Base-by-base conservation (phyloP, 2,797 vertebrate genomes). In the Pipistrellus kuhlii region DNA sequence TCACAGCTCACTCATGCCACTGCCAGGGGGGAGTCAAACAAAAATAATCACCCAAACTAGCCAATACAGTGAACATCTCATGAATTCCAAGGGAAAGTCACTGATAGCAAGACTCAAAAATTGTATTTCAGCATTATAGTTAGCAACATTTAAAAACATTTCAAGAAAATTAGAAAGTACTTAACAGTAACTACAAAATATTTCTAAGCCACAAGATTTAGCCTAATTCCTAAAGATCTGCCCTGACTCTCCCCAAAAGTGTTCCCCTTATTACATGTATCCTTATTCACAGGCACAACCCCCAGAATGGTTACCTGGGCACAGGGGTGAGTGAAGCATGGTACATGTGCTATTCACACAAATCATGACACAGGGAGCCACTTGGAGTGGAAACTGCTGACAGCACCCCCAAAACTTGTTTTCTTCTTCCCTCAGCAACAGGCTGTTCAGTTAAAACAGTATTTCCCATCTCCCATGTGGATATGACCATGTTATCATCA, bases 31-130 rank as follows among this genome's bases (percentile, higher is more conserved):
- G 46, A n/a, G 51, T 32, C 41, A 73, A 90, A 55, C 57, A 82
- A 73, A 93, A 84, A 68, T 53, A 76, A 90, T 91, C 27, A 90
- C 27, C 35, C 38, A 72, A 83, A 83, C 27, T 75, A 66, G 46
- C 30, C 17, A 68, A 69, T 48, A 76, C 1, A 73, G 13, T 72
- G 77, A 82, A 75, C 27, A 80, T 30, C 62, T 83, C n/a, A 78
- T 57, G 20, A 59, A 84, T 77, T 91, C 68, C 90, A 48, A 93
- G 23, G 46, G 83, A 88, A 90, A 95, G 85, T 91, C 66, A 93
- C 25, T 46, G 35, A 72, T 17, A 87, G 30, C 55, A 93, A 83
- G 94, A 81, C 20, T 90, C 88, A 44, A 93, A 68, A 81, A 85
- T 0, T 95, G 8, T 35, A 91, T 77, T 57, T 92, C 57, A 80